phyloP scores from a whole-genome alignment of 2,888 invertebrate genomes.

The Microctonus aethiopoides region DNA sequence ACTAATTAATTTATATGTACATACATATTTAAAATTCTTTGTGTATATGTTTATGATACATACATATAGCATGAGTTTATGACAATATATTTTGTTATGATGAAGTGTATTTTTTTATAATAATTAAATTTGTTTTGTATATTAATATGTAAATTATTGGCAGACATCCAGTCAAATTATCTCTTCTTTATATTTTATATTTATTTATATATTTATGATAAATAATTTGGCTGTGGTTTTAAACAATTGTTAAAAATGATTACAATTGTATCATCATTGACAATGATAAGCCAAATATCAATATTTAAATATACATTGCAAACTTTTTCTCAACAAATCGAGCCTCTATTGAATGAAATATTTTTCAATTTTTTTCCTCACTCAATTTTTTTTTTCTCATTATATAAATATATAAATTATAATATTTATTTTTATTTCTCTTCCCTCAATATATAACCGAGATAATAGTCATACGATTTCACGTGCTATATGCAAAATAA shows the following conservation, averaged over 20 bases:
- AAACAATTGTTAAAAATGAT: neutral
- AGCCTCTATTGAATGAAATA: neutral
- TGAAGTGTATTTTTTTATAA: neutral
- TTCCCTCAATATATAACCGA: neutral
- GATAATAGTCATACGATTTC: neutral
- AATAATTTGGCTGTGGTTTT: neutral
- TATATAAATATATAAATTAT: neutral
- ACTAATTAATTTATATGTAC: neutral
- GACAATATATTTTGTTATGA: neutral
- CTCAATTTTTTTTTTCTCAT: neutral
- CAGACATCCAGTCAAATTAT: conserved; percentile 2
- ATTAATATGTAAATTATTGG: neutral
- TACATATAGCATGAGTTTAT: too few species aligned
- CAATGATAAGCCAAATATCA: neutral
- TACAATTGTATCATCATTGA: neutral
- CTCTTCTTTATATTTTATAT: neutral
- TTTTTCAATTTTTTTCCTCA: neutral
- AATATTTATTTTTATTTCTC: neutral
- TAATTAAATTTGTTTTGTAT: neutral
- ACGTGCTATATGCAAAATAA: neutral
- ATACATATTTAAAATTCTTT: neutral
- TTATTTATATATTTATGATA: neutral
- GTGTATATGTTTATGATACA: neutral
- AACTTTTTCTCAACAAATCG: neutral
- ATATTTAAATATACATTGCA: neutral